Conservation (phyloP, 23 tunicate species). For the Diplosoma virens region DNA sequence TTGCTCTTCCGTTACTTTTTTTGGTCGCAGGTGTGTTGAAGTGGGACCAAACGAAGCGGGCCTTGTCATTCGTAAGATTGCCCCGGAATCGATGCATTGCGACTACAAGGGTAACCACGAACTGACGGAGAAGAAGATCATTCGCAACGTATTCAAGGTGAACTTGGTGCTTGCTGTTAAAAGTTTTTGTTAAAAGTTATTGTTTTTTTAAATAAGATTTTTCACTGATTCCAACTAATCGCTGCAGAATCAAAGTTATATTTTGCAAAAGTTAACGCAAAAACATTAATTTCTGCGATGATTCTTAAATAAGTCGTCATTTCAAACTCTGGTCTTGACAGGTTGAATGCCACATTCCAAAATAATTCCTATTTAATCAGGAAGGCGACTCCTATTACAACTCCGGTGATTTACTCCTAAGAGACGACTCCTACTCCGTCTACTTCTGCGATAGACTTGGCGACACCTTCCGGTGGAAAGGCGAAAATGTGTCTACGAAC, state of each 20-base stretch:
- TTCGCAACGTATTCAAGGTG: slow-evolving; percentile 54
- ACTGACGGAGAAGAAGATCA: slow-evolving; percentile 57
- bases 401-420: slow-evolving; percentile 72
- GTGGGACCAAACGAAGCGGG: slow-evolving; percentile 46
- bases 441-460: slow-evolving; percentile 81
- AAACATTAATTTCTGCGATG: no score
- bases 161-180: neutral
- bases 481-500: slow-evolving; percentile 90
- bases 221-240: no score
- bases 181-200: no score
- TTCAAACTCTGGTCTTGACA: no score
- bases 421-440: slow-evolving; percentile 42
- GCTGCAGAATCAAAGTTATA: no score
- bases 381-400: slow-evolving; percentile 82
- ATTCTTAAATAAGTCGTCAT: no score
- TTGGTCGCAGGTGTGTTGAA: slow-evolving; percentile 13
- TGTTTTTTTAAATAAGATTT: no score
- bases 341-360: no score
- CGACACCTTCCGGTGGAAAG: slow-evolving; percentile 96
- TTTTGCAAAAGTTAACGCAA: no score
- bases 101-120: slow-evolving; percentile 40
- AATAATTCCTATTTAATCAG: no score
- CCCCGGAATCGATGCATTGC: neutral
- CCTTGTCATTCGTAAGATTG: slow-evolving; percentile 32
- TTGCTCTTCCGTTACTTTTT: no score